phyloP scores from a whole-genome alignment of 2,888 invertebrate species.

The Sisyra terminalis region DNA sequence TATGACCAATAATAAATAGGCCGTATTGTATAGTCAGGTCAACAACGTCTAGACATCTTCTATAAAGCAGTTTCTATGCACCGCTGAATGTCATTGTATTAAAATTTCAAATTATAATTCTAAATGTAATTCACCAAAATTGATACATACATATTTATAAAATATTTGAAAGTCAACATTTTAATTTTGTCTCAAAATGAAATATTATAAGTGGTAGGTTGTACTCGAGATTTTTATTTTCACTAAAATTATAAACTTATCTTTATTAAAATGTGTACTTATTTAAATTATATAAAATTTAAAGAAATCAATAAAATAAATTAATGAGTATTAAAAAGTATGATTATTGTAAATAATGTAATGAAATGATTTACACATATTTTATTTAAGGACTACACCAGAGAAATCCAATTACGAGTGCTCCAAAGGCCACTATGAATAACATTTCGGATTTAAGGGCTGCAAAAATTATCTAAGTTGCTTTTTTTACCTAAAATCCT shows the following conservation, averaged over 20 bases:
- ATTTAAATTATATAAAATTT: too few relatives aligned
- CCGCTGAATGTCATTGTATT: constrained; percentile 4
- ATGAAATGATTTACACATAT: too few relatives aligned
- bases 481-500: too few relatives aligned
- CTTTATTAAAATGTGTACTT: neutral
- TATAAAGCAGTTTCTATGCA: constrained; percentile 4
- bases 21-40: constrained; percentile 3
- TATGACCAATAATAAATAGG: neutral
- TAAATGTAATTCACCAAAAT: constrained; percentile 1
- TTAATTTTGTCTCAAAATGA: neutral
- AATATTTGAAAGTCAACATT: constrained; percentile 6
- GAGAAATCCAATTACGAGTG: too few relatives aligned
- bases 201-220: neutral
- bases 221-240: neutral
- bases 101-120: constrained; percentile 6
- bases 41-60: constrained; percentile 2
- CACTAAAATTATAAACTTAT: neutral
- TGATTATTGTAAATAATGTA: too few relatives aligned
- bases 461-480: too few relatives aligned
- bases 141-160: neutral
- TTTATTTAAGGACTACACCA: too few relatives aligned
- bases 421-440: too few relatives aligned
- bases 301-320: too few relatives aligned
- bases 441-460: too few relatives aligned
- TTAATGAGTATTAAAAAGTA: too few relatives aligned